A percentile compares a stretch with the other conserved stretches of the same genome.
Evolutionary conservation across 2,888 invertebrate species (phyloP).

Genomic region (Dyspetes luteomarginatus): DNA sequence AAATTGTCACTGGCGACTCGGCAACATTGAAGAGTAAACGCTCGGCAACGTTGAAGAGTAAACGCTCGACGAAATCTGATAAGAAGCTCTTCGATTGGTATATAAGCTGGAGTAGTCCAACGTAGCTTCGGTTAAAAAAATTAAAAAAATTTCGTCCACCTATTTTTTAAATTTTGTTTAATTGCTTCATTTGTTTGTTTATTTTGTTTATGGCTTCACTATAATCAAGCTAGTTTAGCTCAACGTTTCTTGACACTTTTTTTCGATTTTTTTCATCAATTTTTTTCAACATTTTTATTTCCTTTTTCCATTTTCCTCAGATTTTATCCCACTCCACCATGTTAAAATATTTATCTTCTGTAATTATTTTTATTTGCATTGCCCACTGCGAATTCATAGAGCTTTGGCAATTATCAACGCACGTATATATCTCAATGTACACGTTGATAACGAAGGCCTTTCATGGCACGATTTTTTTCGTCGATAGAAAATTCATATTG

Average conservation of each 20-base stretch:
- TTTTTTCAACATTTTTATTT: not conserved
- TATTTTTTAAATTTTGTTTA: no score
- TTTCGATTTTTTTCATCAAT: not conserved
- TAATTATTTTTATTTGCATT: not conserved
- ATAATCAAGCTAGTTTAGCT: no score
- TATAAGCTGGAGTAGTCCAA: not conserved
- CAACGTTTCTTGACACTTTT: not conserved
- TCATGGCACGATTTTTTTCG: not conserved
- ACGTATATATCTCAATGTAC: no score
- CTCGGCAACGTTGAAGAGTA: not conserved
- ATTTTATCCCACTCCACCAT: not conserved
- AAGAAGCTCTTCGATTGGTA: not conserved
- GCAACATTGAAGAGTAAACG: not conserved
- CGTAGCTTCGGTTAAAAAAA: not conserved
- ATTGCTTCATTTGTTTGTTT: no score
- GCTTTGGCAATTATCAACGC: no score
- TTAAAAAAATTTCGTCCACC: no score
- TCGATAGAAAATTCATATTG: not conserved
- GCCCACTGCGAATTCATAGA: no score
- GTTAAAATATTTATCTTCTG: not conserved
- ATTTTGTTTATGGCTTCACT: no score
- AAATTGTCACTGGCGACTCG: slow-evolving; percentile 62
- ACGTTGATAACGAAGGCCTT: not conserved
- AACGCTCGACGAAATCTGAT: slow-evolving; percentile 6
- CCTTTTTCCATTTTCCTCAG: not conserved